Base-by-base conservation (phyloP, 1,140 invertebrate species). In the Saxidomus purpurata region DNA sequence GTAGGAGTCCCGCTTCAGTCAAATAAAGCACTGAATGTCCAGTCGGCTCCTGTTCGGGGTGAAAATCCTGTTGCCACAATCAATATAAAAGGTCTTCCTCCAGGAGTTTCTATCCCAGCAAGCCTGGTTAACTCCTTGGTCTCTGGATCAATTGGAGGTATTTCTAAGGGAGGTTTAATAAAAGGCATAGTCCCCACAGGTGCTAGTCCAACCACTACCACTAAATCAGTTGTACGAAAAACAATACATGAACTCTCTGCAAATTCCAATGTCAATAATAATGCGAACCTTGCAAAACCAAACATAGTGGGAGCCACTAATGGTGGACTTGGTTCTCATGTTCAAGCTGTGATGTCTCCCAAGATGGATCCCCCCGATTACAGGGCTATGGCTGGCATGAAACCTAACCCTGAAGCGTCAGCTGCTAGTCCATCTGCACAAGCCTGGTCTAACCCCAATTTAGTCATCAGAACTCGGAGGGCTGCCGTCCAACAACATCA, bases 361-460 rank as follows among this genome's bases (percentile, higher is more conserved):
- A 15, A 22, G 17, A 43, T 49, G 34, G 76, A 79, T 19, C 17
- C 76, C 17, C 63, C 63, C 0, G 36, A 49, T 15, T 49, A 71
- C 15, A 49, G 63, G 28, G 38, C 69, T 34, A 74, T 71, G 38
- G 67, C 63, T 52, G 61, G 63, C 38, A 34, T 69, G 25, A 83
- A 67, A 49, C 61, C 77, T 8, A 59, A 40, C 13, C 61, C 76
- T 25, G 49, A 52, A 19, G 28, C 84, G 1, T 61, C 77, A 67
- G 17, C 86, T 0, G 9, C 28, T 2, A 63, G 74, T 49, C 71
- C 84, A 17, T 69, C 86, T 25, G 17, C 76, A 13, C 76, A 83
- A 67, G 96, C 96, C 6, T 96, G 96, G 93, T 96, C 96, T 28
- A 96, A 96, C 93, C 96, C 96, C 17, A 96, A 96, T 91, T 94